Evolutionary conservation across 2,113 vertebrate genomes (phyloP).

Genomic region (Zapus hudsonius): DNA sequence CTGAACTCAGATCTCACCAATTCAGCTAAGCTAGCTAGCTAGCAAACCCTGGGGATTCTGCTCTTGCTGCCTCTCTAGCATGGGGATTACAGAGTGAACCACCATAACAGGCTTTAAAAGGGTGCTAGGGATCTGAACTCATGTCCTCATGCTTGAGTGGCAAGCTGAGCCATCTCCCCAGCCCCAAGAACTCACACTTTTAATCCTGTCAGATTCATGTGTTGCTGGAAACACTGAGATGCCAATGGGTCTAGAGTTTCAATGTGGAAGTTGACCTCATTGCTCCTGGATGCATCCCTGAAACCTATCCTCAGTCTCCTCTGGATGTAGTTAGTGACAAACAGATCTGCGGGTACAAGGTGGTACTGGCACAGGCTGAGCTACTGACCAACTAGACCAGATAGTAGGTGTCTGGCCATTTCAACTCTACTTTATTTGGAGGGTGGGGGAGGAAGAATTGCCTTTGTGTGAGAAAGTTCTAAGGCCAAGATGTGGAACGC

Average conservation of each 20-base stretch:
- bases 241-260: neutral
- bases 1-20: too few species aligned
- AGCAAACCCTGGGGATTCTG: too few species aligned
- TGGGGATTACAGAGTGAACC: too few species aligned
- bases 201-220: constrained; percentile 8
- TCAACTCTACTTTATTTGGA: constrained; percentile 26
- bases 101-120: too few species aligned
- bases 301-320: neutral
- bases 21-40: too few species aligned
- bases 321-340: constrained; percentile 11
- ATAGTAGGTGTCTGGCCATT: constrained; percentile 46
- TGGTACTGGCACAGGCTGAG: neutral
- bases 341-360: neutral
- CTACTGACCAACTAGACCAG: constrained; percentile 42
- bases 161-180: too few species aligned
- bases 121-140: too few species aligned
- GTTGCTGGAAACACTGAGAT: neutral
- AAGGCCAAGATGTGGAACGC: neutral
- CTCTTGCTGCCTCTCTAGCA: too few species aligned
- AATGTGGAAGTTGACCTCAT: neutral
- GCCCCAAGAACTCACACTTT: neutral
- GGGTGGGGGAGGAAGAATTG: neutral
- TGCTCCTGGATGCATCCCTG: constrained; percentile 5
- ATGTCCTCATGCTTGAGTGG: too few species aligned
- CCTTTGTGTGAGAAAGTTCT: neutral